A percentile compares a stretch with the other conserved stretches of the same genome.
Conservation (phyloP, 2,888 invertebrate species). For the Gibbula magus region DNA sequence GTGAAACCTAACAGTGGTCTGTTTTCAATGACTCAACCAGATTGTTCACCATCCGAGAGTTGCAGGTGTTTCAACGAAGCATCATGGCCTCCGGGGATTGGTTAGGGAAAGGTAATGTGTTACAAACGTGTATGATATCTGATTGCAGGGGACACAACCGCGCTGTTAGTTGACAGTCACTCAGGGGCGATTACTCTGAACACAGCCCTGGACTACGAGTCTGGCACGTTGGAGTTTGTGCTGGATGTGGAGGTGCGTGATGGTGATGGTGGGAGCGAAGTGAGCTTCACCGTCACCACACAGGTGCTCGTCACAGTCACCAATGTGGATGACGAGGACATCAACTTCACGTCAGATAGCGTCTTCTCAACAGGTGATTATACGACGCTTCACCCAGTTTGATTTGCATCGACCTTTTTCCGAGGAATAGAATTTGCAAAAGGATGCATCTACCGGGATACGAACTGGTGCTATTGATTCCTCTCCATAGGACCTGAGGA, state of each 20-base stretch:
- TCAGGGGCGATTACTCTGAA: slow-evolving; percentile 38
- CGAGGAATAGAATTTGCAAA: no score
- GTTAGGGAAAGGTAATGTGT: not conserved
- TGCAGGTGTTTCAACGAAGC: no score
- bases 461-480: no score
- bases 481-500: no score
- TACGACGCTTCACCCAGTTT: not conserved
- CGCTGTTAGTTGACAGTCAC: not conserved
- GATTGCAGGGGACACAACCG: not conserved
- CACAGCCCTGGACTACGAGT: slow-evolving; percentile 46
- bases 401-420: not conserved
- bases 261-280: slow-evolving; percentile 33
- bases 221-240: slow-evolving; percentile 38
- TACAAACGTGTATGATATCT: not conserved
- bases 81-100: not conserved
- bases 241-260: slow-evolving; percentile 42
- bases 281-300: slow-evolving; percentile 81
- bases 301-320: slow-evolving; percentile 89
- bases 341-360: slow-evolving; percentile 84
- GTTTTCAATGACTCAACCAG: no score
- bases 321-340: slow-evolving; percentile 84
- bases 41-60: no score
- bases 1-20: not conserved
- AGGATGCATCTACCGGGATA: no score
- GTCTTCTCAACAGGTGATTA: not conserved